Conservation (phyloP, 2,113 vertebrate genomes). For the Gorsachius goisagi region DNA sequence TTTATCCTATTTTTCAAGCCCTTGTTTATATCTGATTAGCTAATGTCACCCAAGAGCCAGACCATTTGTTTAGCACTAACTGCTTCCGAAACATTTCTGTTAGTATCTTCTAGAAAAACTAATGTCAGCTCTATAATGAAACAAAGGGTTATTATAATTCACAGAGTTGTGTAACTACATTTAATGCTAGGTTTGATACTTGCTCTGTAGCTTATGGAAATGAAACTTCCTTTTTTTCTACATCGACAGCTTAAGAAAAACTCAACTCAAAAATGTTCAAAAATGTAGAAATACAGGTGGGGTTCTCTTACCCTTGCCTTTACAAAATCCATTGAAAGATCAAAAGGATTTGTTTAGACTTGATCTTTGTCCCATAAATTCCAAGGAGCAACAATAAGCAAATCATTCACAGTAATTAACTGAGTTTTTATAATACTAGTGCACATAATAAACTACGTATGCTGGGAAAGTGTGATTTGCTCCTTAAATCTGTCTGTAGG, state of each 20-base stretch:
- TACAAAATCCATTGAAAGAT: neutral
- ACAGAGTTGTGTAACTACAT: neutral
- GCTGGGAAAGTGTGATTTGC: neutral
- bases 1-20: conserved; percentile 28
- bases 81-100: neutral
- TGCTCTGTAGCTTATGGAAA: neutral
- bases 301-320: neutral
- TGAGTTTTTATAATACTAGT: neutral
- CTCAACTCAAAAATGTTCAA: neutral
- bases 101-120: conserved; percentile 18
- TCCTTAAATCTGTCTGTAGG: neutral
- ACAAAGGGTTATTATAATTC: conserved; percentile 15
- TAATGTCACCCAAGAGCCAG: conserved; percentile 25
- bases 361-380: neutral
- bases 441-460: neutral
- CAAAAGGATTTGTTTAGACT: conserved; percentile 11
- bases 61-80: conserved; percentile 39
- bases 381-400: neutral
- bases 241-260: neutral
- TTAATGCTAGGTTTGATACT: neutral
- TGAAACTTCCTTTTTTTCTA: neutral
- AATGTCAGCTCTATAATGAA: neutral
- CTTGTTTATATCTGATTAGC: conserved; percentile 7
- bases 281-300: neutral
- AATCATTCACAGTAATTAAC: conserved; percentile 17